A percentile compares a stretch with the other conserved stretches of the same genome.
Evolutionary conservation across 1,140 invertebrate genomes (phyloP).

Genomic region (Philotrypesis tridentata): DNA sequence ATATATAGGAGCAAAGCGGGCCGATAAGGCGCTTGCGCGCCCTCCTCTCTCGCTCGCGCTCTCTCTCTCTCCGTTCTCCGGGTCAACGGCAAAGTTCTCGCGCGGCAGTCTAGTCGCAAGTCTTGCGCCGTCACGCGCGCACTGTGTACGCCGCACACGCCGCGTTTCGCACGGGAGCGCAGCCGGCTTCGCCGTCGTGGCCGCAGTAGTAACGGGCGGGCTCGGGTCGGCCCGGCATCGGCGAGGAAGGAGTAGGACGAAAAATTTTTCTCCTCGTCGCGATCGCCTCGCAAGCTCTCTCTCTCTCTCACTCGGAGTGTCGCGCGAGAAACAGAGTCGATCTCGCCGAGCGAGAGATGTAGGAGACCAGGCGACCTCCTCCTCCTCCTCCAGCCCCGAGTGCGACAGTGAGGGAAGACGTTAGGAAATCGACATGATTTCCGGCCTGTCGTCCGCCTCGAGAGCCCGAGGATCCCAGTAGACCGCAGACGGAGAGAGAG

Average conservation of each 20-base stretch:
- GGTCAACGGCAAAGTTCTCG: conserved; percentile 30
- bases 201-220: background rate
- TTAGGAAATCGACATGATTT: background rate
- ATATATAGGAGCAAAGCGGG: background rate
- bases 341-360: too few relatives aligned
- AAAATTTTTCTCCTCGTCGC: too few relatives aligned
- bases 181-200: too few relatives aligned
- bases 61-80: background rate
- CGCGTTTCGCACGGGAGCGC: too few relatives aligned
- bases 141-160: background rate
- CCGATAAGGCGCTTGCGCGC: conserved; percentile 26
- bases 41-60: background rate
- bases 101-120: conserved; percentile 6
- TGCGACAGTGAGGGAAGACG: background rate
- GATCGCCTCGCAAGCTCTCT: too few relatives aligned
- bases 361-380: too few relatives aligned
- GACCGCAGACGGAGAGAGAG: too few relatives aligned
- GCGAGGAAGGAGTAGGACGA: too few relatives aligned
- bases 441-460: background rate
- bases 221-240: background rate
- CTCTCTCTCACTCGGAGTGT: too few relatives aligned
- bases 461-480: background rate
- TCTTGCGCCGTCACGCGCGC: conserved; percentile 6
- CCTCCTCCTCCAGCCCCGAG: too few relatives aligned
- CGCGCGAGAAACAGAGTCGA: too few relatives aligned